These are phyloP conservation scores for Craniophora ligustri DNA, from an alignment of 2,888 invertebrate species.

Conservation along the genomic window DNA sequence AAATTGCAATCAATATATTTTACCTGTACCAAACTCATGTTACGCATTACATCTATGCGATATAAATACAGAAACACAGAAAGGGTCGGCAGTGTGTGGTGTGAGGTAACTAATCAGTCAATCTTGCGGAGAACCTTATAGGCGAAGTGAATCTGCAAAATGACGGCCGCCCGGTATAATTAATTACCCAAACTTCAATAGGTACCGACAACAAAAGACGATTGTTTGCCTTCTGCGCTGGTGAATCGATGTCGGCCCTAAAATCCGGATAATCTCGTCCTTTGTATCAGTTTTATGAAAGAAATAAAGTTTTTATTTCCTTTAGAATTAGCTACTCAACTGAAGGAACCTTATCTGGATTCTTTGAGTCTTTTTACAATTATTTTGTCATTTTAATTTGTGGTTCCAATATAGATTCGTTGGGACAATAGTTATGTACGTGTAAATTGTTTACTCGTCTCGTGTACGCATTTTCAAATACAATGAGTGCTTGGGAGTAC, in stretches of 20 bases:
- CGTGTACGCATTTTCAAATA: not conserved
- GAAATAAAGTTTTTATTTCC: conserved; percentile 83
- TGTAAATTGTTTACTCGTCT: conserved; percentile 6
- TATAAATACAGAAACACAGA: conserved; percentile 26
- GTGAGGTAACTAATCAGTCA: conserved; percentile 72
- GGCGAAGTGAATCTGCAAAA: conserved; percentile 80
- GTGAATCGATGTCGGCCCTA: conserved; percentile 81
- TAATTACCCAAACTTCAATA: conserved; percentile 84
- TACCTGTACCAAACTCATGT: conserved; percentile 19
- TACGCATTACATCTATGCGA: conserved; percentile 12
- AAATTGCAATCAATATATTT: conserved; percentile 15
- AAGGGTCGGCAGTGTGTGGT: conserved; percentile 38
- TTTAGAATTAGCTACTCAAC: conserved; percentile 71
- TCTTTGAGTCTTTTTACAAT: conserved; percentile 34
- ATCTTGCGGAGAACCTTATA: conserved; percentile 68
- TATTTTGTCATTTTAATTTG: conserved; percentile 26
- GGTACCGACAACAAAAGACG: conserved; percentile 81
- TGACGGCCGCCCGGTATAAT: conserved; percentile 78
- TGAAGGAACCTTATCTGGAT: conserved; percentile 56
- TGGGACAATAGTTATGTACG: not conserved
- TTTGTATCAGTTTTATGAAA: conserved; percentile 83
- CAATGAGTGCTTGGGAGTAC: not conserved
- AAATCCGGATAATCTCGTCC: conserved; percentile 83
- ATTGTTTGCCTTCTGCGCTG: conserved; percentile 83
- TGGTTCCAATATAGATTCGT: not conserved